These are phyloP conservation scores for Podargus strigoides DNA, from an alignment of 2,797 vertebrate genomes.

Conservation along the genomic window DNA sequence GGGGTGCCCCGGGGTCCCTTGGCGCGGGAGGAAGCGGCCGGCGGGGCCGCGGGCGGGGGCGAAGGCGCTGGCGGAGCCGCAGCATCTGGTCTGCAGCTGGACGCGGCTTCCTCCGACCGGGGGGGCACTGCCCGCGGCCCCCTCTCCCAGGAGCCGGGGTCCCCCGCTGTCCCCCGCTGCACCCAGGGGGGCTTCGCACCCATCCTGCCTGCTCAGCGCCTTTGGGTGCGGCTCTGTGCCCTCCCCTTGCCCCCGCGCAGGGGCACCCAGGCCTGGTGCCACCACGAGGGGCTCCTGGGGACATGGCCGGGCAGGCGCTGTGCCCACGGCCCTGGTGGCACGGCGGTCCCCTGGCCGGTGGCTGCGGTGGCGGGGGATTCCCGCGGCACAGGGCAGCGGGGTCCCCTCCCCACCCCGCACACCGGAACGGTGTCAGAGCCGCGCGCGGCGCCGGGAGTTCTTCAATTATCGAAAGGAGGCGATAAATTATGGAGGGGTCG, in stretches of 20 bases:
- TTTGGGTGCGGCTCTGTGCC: not conserved
- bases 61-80: not conserved
- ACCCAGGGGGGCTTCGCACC: not conserved
- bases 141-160: too few relatives aligned
- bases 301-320: not conserved
- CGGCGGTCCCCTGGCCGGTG: not conserved
- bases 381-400: not conserved
- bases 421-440: constrained; percentile 40
- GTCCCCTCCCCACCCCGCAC: not conserved
- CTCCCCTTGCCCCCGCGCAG: not conserved
- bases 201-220: not conserved
- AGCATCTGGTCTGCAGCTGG: constrained; percentile 22
- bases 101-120: not conserved
- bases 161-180: not conserved
- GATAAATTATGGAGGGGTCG: constrained; percentile 64
- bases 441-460: too few relatives aligned
- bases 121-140: too few relatives aligned
- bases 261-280: rapidly evolving
- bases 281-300: not conserved
- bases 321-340: not conserved
- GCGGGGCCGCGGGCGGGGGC: not conserved
- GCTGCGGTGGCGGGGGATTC: not conserved
- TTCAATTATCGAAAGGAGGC: constrained; percentile 65
- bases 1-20: not conserved
- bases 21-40: not conserved